These are phyloP conservation scores for Caenorhabditis panamensis DNA, from an alignment of 2,888 invertebrate species.

Conservation along the genomic window DNA sequence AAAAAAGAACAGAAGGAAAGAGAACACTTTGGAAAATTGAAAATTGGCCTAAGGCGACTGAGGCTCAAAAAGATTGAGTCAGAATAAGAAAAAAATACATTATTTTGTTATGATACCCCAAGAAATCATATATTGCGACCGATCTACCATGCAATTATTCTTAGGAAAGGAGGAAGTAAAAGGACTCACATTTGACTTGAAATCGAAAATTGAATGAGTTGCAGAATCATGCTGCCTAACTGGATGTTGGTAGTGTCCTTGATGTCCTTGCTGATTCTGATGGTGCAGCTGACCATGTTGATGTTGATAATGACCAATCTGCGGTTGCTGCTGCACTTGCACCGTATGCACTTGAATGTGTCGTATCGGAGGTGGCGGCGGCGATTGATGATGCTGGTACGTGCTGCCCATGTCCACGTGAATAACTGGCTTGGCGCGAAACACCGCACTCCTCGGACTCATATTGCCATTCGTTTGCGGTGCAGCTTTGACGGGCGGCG, in stretches of 20 bases:
- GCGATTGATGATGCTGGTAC: conserved; percentile 19
- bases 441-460: conserved; percentile 79
- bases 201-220: conserved; percentile 60
- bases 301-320: conserved; percentile 11
- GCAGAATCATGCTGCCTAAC: conserved; percentile 53
- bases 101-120: no score
- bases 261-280: neutral
- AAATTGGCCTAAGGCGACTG: neutral
- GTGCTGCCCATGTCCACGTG: conserved; percentile 74
- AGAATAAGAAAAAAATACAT: neutral
- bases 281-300: neutral
- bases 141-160: no score
- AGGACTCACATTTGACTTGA: conserved; percentile 62
- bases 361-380: conserved; percentile 48
- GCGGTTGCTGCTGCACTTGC: conserved; percentile 24
- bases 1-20: neutral
- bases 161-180: neutral
- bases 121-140: no score
- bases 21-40: neutral
- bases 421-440: conserved; percentile 79
- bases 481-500: conserved; percentile 51
- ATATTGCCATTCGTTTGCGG: conserved; percentile 65
- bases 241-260: neutral
- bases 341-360: conserved; percentile 56
- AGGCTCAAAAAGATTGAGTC: neutral